Evolutionary conservation across 2,797 vertebrate genomes (phyloP).

Genomic region (Takifugu ocellatus): DNA sequence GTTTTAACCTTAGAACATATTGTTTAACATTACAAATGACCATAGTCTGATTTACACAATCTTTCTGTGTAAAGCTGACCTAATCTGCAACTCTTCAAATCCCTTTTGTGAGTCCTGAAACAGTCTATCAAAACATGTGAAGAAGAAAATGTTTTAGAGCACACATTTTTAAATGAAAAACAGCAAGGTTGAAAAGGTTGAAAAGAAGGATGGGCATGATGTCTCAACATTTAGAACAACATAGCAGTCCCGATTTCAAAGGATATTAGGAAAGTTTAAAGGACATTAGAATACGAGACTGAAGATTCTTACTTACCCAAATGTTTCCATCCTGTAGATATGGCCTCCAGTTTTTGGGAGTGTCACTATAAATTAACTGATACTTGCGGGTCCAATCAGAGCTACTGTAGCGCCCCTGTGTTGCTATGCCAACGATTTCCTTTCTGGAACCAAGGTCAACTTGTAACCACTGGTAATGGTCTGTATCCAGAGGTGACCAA

Average conservation of each 20-base stretch:
- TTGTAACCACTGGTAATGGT: slow-evolving; percentile 92
- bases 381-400: slow-evolving; percentile 94
- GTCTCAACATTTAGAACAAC: too few species aligned
- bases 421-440: slow-evolving; percentile 86
- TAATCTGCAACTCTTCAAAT: too few species aligned
- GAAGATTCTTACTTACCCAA: slow-evolving; percentile 45
- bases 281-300: neutral
- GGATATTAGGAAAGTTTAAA: too few species aligned
- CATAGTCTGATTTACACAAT: too few species aligned
- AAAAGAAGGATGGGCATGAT: too few species aligned
- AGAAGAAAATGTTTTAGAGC: neutral
- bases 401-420: slow-evolving; percentile 93
- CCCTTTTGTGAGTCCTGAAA: too few species aligned
- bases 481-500: slow-evolving; percentile 88
- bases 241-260: too few species aligned
- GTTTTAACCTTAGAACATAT: too few species aligned
- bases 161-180: neutral
- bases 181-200: too few species aligned
- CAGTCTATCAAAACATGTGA: too few species aligned
- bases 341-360: slow-evolving; percentile 91
- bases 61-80: too few species aligned
- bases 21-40: neutral
- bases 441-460: slow-evolving; percentile 89
- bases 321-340: slow-evolving; percentile 92
- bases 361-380: slow-evolving; percentile 89